Percentiles rank a stretch among this genome's conserved stretches.
These are phyloP conservation scores for Hanleya hanleyi DNA, from an alignment of 2,888 invertebrate genomes.

Conservation along the genomic window DNA sequence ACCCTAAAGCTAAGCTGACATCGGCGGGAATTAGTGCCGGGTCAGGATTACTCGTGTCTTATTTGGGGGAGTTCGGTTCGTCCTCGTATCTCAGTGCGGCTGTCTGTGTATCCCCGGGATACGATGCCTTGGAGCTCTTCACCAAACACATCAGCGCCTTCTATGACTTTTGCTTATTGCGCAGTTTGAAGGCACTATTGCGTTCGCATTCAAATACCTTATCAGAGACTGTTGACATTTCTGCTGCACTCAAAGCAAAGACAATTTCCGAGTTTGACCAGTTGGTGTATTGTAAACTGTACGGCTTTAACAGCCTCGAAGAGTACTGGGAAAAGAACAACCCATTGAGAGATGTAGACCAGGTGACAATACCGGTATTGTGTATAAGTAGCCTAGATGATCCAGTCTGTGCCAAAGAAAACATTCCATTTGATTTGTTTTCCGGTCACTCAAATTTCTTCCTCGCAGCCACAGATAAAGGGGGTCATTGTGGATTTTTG, in stretches of 20 bases:
- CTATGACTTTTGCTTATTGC: slow-evolving; percentile 48
- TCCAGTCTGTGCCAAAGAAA: slow-evolving; percentile 35
- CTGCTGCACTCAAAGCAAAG: slow-evolving; percentile 43
- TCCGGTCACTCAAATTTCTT: slow-evolving; percentile 65
- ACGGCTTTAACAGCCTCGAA: slow-evolving; percentile 33
- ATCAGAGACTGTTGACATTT: slow-evolving; percentile 45
- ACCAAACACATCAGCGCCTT: slow-evolving; percentile 33
- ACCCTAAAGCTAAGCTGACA: slow-evolving; percentile 49
- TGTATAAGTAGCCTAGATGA: slow-evolving; percentile 48
- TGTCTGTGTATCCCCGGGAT: slow-evolving; percentile 60
- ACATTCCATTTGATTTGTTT: slow-evolving; percentile 45
- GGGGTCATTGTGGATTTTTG: slow-evolving; percentile 70
- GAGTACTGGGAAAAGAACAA: slow-evolving; percentile 51
- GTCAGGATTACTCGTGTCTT: slow-evolving; percentile 59
- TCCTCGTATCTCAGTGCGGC: slow-evolving; percentile 56
- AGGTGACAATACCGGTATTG: slow-evolving; percentile 44
- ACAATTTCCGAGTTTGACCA: slow-evolving; percentile 50
- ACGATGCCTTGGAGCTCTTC: slow-evolving; percentile 41
- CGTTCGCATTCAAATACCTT: slow-evolving; percentile 50
- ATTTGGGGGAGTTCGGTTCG: slow-evolving; percentile 67
- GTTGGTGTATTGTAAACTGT: slow-evolving; percentile 48
- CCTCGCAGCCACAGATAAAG: slow-evolving; percentile 57
- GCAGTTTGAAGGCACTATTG: slow-evolving; percentile 45
- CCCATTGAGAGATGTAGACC: slow-evolving; percentile 46
- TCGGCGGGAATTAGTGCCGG: slow-evolving; percentile 61